phyloP scores from a whole-genome alignment of 1,140 invertebrate genomes.

The Euwallacea similis region DNA sequence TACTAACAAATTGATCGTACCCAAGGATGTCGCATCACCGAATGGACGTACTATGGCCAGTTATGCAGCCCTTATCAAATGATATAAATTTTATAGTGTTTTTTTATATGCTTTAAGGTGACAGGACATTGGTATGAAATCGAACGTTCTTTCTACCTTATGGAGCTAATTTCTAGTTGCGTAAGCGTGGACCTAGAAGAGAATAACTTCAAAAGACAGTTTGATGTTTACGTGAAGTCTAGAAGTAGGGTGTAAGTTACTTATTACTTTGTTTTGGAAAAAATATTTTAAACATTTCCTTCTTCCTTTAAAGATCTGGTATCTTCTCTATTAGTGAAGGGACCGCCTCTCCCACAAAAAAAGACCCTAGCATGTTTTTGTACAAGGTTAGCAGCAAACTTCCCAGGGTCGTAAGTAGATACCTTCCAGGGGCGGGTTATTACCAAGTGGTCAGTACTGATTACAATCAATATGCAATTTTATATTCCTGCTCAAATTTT shows the following conservation, averaged over 20 bases:
- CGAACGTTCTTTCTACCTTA: conserved; percentile 69
- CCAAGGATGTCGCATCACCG: not conserved
- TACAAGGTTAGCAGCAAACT: conserved; percentile 63
- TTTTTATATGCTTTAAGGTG: conserved; percentile 57
- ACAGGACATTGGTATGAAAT: conserved; percentile 72
- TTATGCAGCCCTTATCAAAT: too few species aligned
- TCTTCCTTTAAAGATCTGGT: conserved; percentile 56
- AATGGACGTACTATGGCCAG: too few species aligned
- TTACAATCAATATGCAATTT: conserved; percentile 68
- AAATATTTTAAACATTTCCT: not conserved
- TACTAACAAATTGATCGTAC: not conserved
- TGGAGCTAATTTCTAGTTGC: conserved; percentile 68
- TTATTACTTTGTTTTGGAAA: conserved; percentile 9
- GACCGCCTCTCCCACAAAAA: conserved; percentile 56
- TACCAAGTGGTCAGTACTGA: conserved; percentile 73
- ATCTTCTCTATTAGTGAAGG: conserved; percentile 55
- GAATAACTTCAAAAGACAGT: conserved; percentile 56
- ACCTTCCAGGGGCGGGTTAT: conserved; percentile 66
- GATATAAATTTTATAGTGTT: conserved; percentile 16
- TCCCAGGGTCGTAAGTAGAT: conserved; percentile 63
- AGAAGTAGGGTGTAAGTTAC: conserved; percentile 63
- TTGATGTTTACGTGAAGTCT: conserved; percentile 62
- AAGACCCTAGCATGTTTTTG: conserved; percentile 57
- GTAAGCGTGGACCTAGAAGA: conserved; percentile 61
- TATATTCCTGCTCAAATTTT: conserved; percentile 71